Conservation (phyloP, 2,888 invertebrate genomes). For the Plutella xylostella region DNA sequence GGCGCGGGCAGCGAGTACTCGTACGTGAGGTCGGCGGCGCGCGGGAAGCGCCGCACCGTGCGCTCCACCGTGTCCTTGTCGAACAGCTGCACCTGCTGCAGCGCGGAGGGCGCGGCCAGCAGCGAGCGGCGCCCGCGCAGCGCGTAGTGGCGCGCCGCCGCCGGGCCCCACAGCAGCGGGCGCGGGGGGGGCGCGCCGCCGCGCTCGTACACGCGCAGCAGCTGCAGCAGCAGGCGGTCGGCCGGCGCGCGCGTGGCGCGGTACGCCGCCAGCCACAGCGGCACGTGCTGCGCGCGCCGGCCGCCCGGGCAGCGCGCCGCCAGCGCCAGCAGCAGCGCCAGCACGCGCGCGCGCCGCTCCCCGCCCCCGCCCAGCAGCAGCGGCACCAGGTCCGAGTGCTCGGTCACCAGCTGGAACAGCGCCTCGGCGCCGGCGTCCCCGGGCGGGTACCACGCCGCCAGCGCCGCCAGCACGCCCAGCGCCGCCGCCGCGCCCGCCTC, state of each 20-base stretch:
- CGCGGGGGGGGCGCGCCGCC: constrained; percentile 74
- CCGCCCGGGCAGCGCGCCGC: no score
- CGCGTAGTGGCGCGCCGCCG: constrained; percentile 83
- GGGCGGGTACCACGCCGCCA: no score
- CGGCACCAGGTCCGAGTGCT: no score
- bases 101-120: constrained; percentile 78
- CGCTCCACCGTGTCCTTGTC: constrained; percentile 72
- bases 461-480: no score
- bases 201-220: constrained; percentile 77
- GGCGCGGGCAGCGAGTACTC: constrained; percentile 39
- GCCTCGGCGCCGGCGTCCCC: no score
- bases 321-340: no score
- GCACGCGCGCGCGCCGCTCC: no score
- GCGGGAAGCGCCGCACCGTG: constrained; percentile 79
- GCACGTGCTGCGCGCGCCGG: constrained; percentile 77
- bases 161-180: constrained; percentile 87
- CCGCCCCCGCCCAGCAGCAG: no score
- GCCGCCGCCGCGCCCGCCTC: no score
- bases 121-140: constrained; percentile 71
- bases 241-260: constrained; percentile 76
- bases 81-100: constrained; percentile 79
- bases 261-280: constrained; percentile 83
- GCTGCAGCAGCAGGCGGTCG: constrained; percentile 77
- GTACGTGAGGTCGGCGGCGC: constrained; percentile 68
- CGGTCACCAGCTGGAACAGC: no score